Conservation (phyloP, 2,797 vertebrate genomes). For the Eidolon dupreanum region DNA sequence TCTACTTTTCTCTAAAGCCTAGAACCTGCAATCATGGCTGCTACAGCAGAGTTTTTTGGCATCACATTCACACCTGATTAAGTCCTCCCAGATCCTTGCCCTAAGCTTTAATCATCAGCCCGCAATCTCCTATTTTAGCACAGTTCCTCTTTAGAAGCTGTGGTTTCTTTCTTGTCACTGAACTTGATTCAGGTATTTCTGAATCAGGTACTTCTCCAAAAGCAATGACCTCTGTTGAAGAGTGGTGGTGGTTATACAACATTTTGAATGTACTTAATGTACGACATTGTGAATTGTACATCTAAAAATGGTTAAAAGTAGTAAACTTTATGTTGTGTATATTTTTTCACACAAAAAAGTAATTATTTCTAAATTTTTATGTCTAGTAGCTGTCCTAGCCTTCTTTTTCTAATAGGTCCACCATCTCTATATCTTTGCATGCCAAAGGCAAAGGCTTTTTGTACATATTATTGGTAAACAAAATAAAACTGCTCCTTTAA, state of each 20-base stretch:
- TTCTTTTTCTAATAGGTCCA: not conserved
- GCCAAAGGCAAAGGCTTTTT: not conserved
- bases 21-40: not conserved
- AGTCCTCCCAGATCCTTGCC: not conserved
- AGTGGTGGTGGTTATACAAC: not conserved
- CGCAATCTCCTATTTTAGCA: not conserved
- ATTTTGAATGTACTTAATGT: not conserved
- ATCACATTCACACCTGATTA: fast-evolving
- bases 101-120: not conserved
- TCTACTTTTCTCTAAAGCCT: not conserved
- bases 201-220: not conserved
- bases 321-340: not conserved
- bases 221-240: not conserved
- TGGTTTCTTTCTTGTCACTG: not conserved
- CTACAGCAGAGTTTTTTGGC: not conserved
- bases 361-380: not conserved
- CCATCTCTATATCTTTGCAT: not conserved
- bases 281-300: not conserved
- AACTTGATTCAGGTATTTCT: not conserved
- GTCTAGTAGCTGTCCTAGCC: not conserved
- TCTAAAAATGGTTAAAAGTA: not conserved
- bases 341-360: not conserved
- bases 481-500: not conserved
- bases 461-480: not conserved
- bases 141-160: not conserved